These are phyloP conservation scores for Amazona vittata DNA, from an alignment of 2,113 vertebrate genomes.

Conservation along the genomic window DNA sequence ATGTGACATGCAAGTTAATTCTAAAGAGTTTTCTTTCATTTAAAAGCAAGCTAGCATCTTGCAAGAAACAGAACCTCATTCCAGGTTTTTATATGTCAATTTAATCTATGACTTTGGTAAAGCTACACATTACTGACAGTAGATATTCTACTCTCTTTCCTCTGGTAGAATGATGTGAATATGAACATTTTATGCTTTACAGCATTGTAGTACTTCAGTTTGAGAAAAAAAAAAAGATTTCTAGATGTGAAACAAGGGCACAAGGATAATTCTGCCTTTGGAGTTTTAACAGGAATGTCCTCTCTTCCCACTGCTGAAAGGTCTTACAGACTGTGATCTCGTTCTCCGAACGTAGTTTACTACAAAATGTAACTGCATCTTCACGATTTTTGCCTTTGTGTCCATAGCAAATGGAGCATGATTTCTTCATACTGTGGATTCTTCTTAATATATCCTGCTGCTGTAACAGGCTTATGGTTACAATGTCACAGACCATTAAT, in stretches of 20 bases:
- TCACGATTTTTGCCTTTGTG: neutral
- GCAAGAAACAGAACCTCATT: neutral
- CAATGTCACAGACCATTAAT: neutral
- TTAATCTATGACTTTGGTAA: neutral
- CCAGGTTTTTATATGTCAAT: neutral
- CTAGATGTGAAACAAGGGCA: neutral
- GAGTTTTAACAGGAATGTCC: neutral
- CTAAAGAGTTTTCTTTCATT: neutral
- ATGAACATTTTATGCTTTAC: neutral
- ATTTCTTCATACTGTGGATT: neutral
- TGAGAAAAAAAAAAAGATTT: neutral
- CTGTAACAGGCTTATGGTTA: neutral
- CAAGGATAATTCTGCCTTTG: neutral
- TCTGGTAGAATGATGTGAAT: neutral
- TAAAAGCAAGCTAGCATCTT: neutral
- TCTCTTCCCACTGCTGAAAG: neutral
- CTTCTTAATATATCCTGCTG: neutral
- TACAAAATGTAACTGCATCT: neutral
- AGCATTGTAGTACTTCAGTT: neutral
- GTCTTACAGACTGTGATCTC: neutral
- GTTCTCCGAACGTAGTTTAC: neutral
- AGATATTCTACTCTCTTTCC: neutral
- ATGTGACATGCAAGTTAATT: neutral
- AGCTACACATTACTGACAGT: neutral
- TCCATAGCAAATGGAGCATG: neutral